A percentile compares a stretch with the other conserved stretches of the same genome.
Conservation (phyloP, 2,797 vertebrate species). For the Semotilus atromaculatus region DNA sequence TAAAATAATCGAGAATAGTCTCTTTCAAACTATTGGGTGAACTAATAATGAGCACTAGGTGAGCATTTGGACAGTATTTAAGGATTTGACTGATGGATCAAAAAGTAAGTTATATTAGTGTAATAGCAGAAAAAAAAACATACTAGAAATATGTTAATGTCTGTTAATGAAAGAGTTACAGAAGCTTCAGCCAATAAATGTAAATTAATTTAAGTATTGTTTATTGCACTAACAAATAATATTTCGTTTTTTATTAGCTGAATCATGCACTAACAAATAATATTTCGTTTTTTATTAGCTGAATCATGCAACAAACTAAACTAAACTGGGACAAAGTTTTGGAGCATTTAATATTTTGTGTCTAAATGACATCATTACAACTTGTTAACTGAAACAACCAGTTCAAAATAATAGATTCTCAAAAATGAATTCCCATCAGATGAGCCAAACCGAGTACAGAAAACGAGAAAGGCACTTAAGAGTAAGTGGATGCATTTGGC, state of each 20-base stretch:
- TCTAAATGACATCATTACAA: neutral
- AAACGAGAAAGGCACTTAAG: conserved; percentile 20
- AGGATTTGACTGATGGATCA: neutral
- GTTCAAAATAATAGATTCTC: neutral
- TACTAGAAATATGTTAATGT: neutral
- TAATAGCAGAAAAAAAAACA: neutral
- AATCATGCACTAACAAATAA: neutral
- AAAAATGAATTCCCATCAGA: conserved; percentile 14
- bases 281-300: neutral
- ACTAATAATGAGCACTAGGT: neutral
- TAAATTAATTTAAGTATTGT: neutral
- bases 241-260: neutral
- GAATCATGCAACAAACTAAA: neutral
- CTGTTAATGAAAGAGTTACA: neutral
- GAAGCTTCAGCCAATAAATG: neutral
- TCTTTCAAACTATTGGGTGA: neutral
- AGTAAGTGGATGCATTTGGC: conserved; percentile 34
- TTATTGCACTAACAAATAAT: neutral
- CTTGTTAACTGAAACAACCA: neutral
- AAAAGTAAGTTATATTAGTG: neutral
- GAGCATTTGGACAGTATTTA: neutral
- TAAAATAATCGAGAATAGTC: neutral
- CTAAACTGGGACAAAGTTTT: neutral
- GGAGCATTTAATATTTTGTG: neutral
- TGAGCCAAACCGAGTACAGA: neutral